These are phyloP conservation scores for Pollenia angustigena DNA, from an alignment of 2,888 invertebrate genomes.

Conservation along the genomic window DNA sequence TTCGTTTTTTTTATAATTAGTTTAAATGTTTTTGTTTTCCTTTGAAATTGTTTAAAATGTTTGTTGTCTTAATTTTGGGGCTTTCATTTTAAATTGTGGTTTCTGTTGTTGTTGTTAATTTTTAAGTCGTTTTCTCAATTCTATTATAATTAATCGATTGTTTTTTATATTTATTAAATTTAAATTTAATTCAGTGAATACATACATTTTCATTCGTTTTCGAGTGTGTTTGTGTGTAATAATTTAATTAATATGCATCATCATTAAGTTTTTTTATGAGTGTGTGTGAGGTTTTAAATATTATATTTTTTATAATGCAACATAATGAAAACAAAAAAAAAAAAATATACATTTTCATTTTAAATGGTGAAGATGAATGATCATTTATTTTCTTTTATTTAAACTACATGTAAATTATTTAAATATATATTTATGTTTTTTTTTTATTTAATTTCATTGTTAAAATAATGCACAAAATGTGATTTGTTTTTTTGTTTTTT, in stretches of 20 bases:
- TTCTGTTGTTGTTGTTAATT: conserved; percentile 47
- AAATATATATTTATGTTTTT: conserved; percentile 62
- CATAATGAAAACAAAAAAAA: conserved; percentile 43
- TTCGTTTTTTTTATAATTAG: conserved; percentile 67
- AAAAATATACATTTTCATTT: conserved; percentile 19
- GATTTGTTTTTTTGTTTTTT: conserved; percentile 69
- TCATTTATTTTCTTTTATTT: conserved; percentile 47
- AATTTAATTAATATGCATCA: conserved; percentile 45
- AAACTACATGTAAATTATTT: conserved; percentile 73
- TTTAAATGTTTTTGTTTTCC: conserved; percentile 49
- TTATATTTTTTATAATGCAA: conserved; percentile 37
- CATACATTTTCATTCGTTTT: conserved; percentile 55
- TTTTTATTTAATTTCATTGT: conserved; percentile 68
- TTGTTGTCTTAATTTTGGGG: conserved; percentile 31
- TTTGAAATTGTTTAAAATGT: conserved; percentile 62
- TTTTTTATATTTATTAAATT: conserved; percentile 32
- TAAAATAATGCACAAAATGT: conserved; percentile 74
- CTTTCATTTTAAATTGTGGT: conserved; percentile 21
- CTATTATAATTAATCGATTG: conserved; percentile 70
- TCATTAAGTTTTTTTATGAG: conserved; percentile 15
- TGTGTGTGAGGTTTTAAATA: conserved; percentile 16
- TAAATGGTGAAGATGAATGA: conserved; percentile 63
- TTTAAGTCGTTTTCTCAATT: conserved; percentile 56
- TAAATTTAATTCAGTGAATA: conserved; percentile 57
- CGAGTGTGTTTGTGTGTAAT: conserved; percentile 1